Evolutionary conservation across 2,888 invertebrate genomes (phyloP).

Genomic region (Hydriomena furcata): DNA sequence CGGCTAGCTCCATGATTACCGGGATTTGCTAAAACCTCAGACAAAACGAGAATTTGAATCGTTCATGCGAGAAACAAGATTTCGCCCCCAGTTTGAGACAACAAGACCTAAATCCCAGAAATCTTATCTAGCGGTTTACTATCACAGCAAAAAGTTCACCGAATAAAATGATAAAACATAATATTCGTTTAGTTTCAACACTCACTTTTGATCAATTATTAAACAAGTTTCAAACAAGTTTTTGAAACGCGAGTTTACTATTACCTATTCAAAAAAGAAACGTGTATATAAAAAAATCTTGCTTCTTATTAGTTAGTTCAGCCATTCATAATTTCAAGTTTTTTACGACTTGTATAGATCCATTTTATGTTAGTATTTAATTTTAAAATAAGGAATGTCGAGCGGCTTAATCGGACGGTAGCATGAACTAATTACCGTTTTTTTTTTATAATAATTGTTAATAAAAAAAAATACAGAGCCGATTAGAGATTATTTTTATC

Average conservation of each 20-base stretch:
- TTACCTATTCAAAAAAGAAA: slow-evolving; percentile 2
- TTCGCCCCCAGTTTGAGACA: not conserved
- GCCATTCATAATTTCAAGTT: slow-evolving; percentile 24
- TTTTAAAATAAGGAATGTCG: not conserved
- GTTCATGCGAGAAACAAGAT: slow-evolving; percentile 63
- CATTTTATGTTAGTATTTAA: not conserved
- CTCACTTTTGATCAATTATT: slow-evolving; percentile 16
- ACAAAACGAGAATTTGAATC: slow-evolving; percentile 51
- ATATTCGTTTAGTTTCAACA: slow-evolving; percentile 13
- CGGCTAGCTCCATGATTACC: too few relatives aligned
- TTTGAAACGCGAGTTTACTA: slow-evolving; percentile 6
- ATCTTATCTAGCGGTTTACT: too few relatives aligned
- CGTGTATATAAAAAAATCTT: slow-evolving; percentile 8
- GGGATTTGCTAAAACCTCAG: slow-evolving; percentile 11
- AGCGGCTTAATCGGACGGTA: not conserved
- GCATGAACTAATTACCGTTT: not conserved
- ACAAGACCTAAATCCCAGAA: too few relatives aligned
- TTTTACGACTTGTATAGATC: not conserved
- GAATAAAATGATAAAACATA: slow-evolving; percentile 4
- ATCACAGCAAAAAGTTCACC: not conserved
- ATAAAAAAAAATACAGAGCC: too few relatives aligned
- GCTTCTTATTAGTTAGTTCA: not conserved
- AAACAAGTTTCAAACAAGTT: slow-evolving; percentile 14
- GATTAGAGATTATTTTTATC: too few relatives aligned
- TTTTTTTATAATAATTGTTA: too few relatives aligned